A percentile compares a stretch with the other conserved stretches of the same genome.
These are phyloP conservation scores for Nemopilema nomurai DNA, from an alignment of 30 jellyfish, hydroid and myxozoan species.

Conservation along the genomic window DNA sequence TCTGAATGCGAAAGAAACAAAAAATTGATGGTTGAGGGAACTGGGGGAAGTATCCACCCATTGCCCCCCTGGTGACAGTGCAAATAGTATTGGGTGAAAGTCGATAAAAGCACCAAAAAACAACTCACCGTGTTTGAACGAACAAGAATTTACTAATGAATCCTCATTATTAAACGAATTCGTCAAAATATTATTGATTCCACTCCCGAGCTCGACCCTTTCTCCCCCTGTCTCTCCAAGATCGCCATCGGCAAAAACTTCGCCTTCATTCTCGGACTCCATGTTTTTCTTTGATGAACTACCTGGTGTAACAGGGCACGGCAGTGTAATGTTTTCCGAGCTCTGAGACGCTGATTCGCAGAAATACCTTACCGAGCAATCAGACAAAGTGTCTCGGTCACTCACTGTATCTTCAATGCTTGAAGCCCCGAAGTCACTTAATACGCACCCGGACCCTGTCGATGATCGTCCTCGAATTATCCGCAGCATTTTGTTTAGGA, in stretches of 20 bases:
- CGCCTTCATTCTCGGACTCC: constrained; percentile 2
- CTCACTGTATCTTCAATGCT: constrained; percentile 49
- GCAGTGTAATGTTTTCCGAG: not conserved
- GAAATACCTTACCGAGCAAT: constrained; percentile 55
- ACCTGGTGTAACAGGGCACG: constrained; percentile 7
- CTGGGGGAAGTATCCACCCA: too few species aligned
- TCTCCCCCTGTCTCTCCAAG: not conserved
- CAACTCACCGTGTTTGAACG: constrained; percentile 14
- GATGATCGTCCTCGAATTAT: constrained; percentile 54
- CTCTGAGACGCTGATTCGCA: constrained; percentile 29
- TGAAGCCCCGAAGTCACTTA: constrained; percentile 47
- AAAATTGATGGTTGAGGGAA: too few species aligned
- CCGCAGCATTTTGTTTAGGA: constrained; percentile 45
- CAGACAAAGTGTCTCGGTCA: constrained; percentile 48
- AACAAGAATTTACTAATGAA: not conserved
- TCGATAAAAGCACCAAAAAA: too few species aligned
- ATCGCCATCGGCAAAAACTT: not conserved
- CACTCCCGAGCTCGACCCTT: not conserved
- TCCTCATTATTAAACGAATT: not conserved
- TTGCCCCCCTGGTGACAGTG: too few species aligned
- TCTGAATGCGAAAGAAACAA: too few species aligned
- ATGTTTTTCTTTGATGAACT: constrained; percentile 7
- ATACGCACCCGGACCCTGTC: constrained; percentile 59
- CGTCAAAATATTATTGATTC: constrained; percentile 17
- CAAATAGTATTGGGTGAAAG: too few species aligned